Conservation (phyloP, 2,113 vertebrate species). For the Recurvirostra avosetta region DNA sequence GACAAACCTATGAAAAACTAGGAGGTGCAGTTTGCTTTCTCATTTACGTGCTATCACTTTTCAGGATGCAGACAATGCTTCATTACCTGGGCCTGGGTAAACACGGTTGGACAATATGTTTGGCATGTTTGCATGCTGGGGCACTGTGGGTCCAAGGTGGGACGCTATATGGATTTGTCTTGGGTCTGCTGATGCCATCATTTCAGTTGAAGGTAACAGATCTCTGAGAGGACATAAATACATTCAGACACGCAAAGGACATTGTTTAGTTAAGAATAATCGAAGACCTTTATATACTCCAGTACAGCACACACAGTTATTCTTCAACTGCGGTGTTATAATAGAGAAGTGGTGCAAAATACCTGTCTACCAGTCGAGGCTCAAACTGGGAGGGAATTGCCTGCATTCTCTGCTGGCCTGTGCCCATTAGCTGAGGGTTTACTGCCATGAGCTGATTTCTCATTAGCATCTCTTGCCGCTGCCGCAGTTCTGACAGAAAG, state of each 20-base stretch:
- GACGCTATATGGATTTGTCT: slow-evolving; percentile 85
- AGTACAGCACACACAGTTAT: background rate
- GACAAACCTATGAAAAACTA: background rate
- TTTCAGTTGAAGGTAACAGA: slow-evolving; percentile 79
- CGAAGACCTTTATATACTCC: background rate
- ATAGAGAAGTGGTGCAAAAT: background rate
- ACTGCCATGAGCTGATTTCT: slow-evolving; percentile 87
- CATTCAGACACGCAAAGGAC: background rate
- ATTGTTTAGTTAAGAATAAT: background rate
- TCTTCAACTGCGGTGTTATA: background rate
- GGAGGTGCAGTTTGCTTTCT: background rate
- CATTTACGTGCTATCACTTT: background rate
- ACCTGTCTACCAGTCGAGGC: slow-evolving; percentile 87
- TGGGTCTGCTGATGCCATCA: slow-evolving; percentile 80
- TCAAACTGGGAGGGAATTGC: slow-evolving; percentile 83
- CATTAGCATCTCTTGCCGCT: slow-evolving; percentile 87
- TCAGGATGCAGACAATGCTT: background rate
- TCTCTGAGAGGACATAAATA: slow-evolving; percentile 72
- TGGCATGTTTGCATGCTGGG: slow-evolving; percentile 76
- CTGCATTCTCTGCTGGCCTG: slow-evolving; percentile 85
- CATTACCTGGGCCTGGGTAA: slow-evolving; percentile 80
- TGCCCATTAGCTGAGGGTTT: slow-evolving; percentile 82
- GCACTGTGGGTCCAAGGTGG: slow-evolving; percentile 78
- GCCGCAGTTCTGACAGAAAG: slow-evolving; percentile 81
- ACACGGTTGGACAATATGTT: slow-evolving; percentile 74